Conservation (phyloP, 1,140 invertebrate genomes). For the Drosophila subobscura region DNA sequence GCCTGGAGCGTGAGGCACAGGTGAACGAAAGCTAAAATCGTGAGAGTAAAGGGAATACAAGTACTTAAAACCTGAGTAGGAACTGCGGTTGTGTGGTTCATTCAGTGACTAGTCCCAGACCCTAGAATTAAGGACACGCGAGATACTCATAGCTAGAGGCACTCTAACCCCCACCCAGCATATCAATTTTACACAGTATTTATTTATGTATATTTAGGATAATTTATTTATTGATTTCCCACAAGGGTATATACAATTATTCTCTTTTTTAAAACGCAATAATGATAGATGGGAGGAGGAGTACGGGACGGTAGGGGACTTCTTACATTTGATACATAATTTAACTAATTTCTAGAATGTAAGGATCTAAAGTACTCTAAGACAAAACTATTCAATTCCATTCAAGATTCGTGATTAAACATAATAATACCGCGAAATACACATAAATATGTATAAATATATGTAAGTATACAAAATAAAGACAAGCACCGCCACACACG, state of each 20-base stretch:
- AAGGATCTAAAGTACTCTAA: constrained; percentile 45
- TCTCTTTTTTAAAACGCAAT: constrained; percentile 64
- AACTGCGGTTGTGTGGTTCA: constrained; percentile 22
- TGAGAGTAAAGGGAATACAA: too few relatives aligned
- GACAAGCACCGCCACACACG: constrained; percentile 12
- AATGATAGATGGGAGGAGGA: constrained; percentile 51
- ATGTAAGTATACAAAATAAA: constrained; percentile 2
- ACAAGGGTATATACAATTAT: constrained; percentile 69
- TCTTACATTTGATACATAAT: constrained; percentile 56
- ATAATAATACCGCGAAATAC: constrained; percentile 77
- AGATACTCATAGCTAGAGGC: background rate
- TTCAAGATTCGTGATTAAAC: constrained; percentile 64
- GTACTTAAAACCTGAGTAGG: background rate
- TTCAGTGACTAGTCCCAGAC: constrained; percentile 21
- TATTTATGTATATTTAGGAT: constrained; percentile 40
- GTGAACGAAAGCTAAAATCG: constrained; percentile 14
- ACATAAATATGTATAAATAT: constrained; percentile 44
- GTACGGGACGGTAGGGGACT: too few relatives aligned
- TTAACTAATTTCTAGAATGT: constrained; percentile 61
- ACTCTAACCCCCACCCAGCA: background rate
- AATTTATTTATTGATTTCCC: constrained; percentile 58
- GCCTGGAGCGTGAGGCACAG: constrained; percentile 50
- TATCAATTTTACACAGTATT: constrained; percentile 4
- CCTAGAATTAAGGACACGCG: too few relatives aligned
- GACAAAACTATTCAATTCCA: constrained; percentile 66